phyloP scores from a whole-genome alignment of 1,140 invertebrate species.

The Bursaphelenchus mucronatus region DNA sequence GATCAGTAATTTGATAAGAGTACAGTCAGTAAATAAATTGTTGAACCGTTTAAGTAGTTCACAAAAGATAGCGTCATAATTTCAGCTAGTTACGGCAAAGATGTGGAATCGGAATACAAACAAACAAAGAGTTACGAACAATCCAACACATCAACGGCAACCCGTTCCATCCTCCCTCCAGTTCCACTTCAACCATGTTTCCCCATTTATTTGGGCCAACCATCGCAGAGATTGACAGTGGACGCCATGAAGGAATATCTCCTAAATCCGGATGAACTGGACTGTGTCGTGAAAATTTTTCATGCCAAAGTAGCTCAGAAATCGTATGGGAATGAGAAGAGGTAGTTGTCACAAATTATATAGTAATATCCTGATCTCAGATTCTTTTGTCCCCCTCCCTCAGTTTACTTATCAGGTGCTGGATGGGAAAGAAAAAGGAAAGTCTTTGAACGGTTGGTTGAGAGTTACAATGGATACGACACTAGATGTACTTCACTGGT shows the following conservation, averaged over 20 bases:
- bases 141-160: too few relatives aligned
- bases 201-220: too few relatives aligned
- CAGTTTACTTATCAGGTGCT: conserved; percentile 93
- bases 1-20: too few relatives aligned
- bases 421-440: conserved; percentile 76
- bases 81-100: too few relatives aligned
- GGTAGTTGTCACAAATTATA: conserved; percentile 61
- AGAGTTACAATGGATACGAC: conserved; percentile 27
- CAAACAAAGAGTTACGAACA: too few relatives aligned
- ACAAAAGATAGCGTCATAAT: too few relatives aligned
- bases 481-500: conserved; percentile 70
- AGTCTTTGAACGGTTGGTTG: conserved; percentile 20
- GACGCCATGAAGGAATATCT: conserved; percentile 56
- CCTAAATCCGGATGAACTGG: conserved; percentile 35
- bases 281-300: conserved; percentile 74
- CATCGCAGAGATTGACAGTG: conserved; percentile 14
- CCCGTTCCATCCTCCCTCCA: too few relatives aligned
- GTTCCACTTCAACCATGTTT: too few relatives aligned
- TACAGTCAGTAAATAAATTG: too few relatives aligned
- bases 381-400: conserved; percentile 98
- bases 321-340: conserved; percentile 98
- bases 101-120: too few relatives aligned
- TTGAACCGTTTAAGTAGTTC: too few relatives aligned
- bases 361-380: conserved; percentile 53
- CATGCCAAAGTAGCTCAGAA: conserved; percentile 98